A percentile compares a stretch with the other conserved stretches of the same genome.
phyloP scores from a whole-genome alignment of 2,888 invertebrate species.

The Ophion costatus region DNA sequence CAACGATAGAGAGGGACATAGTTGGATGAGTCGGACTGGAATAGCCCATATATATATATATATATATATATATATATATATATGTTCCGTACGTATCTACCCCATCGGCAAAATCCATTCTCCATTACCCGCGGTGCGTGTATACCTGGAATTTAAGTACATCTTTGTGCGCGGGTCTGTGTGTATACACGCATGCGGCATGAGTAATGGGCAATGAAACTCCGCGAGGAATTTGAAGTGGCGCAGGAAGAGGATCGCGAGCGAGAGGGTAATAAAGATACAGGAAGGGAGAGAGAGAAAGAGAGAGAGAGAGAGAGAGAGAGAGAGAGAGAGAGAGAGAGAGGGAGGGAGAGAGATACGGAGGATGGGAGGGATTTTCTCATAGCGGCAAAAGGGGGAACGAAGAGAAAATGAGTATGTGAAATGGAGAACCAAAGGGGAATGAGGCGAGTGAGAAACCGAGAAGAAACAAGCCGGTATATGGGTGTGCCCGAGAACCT shows the following conservation, averaged over 20 bases:
- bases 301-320: slow-evolving; percentile 16
- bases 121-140: slow-evolving; percentile 69
- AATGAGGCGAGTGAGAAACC: slow-evolving; percentile 1
- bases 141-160: slow-evolving; percentile 73
- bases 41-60: background rate
- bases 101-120: slow-evolving; percentile 67
- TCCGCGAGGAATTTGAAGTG: slow-evolving; percentile 75
- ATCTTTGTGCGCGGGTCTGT: slow-evolving; percentile 68
- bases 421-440: slow-evolving; percentile 30
- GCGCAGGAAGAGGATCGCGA: slow-evolving; percentile 46
- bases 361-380: slow-evolving; percentile 32
- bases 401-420: slow-evolving; percentile 55
- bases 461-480: slow-evolving; percentile 13
- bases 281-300: slow-evolving; percentile 10
- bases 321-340: background rate
- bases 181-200: slow-evolving; percentile 71
- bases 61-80: slow-evolving; percentile 4
- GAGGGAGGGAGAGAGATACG: no score
- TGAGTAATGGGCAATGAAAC: slow-evolving; percentile 79
- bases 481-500: slow-evolving; percentile 55
- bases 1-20: no score
- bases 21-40: no score
- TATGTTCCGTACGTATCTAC: slow-evolving; percentile 20
- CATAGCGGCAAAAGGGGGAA: slow-evolving; percentile 28
- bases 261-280: slow-evolving; percentile 21